A percentile compares a stretch with the other conserved stretches of the same genome.
Evolutionary conservation across 2,888 invertebrate genomes (phyloP).

Genomic region (Mythimna pallens): DNA sequence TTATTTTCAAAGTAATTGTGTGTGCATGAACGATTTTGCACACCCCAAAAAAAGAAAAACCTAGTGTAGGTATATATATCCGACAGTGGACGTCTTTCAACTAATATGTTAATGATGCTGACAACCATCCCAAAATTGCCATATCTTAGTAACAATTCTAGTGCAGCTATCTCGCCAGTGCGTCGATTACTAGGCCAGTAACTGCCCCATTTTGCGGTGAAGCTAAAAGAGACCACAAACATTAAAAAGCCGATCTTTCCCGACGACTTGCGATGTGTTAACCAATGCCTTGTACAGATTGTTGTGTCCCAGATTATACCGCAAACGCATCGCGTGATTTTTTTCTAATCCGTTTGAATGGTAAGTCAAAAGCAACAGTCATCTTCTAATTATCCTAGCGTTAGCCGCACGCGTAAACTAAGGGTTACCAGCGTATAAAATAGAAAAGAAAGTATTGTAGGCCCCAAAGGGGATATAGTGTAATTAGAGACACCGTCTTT

Average conservation of each 20-base stretch:
- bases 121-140: not conserved
- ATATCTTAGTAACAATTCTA: constrained; percentile 1
- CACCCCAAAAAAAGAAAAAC: too few relatives aligned
- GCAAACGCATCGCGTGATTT: constrained; percentile 44
- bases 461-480: too few relatives aligned
- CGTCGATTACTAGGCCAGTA: constrained; percentile 10
- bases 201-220: constrained; percentile 38
- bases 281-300: constrained; percentile 12
- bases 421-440: constrained; percentile 29
- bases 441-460: not conserved
- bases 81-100: too few relatives aligned
- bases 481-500: too few relatives aligned
- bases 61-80: too few relatives aligned
- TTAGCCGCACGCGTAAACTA: constrained; percentile 1
- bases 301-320: constrained; percentile 41
- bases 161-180: constrained; percentile 11
- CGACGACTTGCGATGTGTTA: constrained; percentile 29
- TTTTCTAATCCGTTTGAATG: constrained; percentile 33
- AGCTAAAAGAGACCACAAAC: constrained; percentile 31
- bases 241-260: constrained; percentile 5
- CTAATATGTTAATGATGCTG: not conserved
- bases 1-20: too few relatives aligned
- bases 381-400: constrained; percentile 42
- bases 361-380: constrained; percentile 47
- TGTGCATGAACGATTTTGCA: too few relatives aligned